These are phyloP conservation scores for Pyrgus malvae DNA, from an alignment of 2,888 invertebrate genomes.

Conservation along the genomic window DNA sequence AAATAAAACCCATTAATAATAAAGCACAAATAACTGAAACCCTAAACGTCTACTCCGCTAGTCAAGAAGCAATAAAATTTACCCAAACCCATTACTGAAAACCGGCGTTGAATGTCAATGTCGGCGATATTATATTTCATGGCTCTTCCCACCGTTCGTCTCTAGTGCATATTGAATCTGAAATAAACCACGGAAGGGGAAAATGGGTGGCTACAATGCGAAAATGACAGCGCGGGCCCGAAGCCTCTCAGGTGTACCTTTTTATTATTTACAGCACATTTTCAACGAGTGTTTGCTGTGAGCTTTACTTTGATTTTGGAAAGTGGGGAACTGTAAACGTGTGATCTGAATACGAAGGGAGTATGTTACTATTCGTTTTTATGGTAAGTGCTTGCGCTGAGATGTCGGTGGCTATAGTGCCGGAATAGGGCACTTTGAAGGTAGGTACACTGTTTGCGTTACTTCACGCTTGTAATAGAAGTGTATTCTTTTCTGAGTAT, in stretches of 20 bases:
- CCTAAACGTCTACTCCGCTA: not conserved
- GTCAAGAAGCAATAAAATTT: conserved; percentile 9
- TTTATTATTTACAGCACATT: conserved; percentile 81
- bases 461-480: conserved; percentile 17
- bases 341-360: conserved; percentile 72
- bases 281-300: conserved; percentile 79
- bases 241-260: conserved; percentile 51
- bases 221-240: conserved; percentile 62
- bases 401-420: conserved; percentile 39
- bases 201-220: conserved; percentile 59
- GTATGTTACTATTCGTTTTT: conserved; percentile 50
- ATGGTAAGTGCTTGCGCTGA: conserved; percentile 61
- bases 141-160: conserved; percentile 46
- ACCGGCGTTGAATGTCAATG: conserved; percentile 22
- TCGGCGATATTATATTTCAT: conserved; percentile 26
- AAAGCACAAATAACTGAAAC: not conserved
- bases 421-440: conserved; percentile 36
- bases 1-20: not conserved
- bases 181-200: conserved; percentile 71
- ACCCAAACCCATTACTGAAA: conserved; percentile 12
- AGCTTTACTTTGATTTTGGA: conserved; percentile 78
- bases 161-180: conserved; percentile 78
- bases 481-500: conserved; percentile 16
- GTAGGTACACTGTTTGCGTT: conserved; percentile 1
- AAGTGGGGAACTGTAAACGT: conserved; percentile 69